These are phyloP conservation scores for Hoplostethus mediterraneus DNA, from an alignment of 2,797 vertebrate genomes.

Conservation along the genomic window DNA sequence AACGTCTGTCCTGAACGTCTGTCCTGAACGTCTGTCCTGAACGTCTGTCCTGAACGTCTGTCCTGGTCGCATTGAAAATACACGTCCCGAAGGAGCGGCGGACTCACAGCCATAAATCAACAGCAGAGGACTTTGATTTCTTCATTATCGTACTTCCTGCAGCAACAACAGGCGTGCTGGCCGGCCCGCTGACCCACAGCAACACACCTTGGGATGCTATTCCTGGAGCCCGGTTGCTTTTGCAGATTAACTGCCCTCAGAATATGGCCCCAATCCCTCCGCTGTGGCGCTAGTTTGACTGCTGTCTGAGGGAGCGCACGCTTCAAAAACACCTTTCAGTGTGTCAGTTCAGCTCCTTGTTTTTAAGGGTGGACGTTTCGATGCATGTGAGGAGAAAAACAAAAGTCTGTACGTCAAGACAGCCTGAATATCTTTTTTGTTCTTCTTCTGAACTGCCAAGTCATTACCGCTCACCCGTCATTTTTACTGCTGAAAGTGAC, in stretches of 20 bases:
- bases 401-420: slow-evolving; percentile 9
- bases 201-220: slow-evolving; percentile 61
- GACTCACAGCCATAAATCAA: slow-evolving; percentile 67
- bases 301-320: slow-evolving; percentile 47
- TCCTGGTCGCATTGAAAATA: slow-evolving; percentile 63
- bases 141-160: slow-evolving; percentile 56
- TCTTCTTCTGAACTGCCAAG: slow-evolving; percentile 7
- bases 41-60: too few relatives aligned
- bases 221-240: slow-evolving; percentile 70
- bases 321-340: slow-evolving; percentile 33
- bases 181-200: slow-evolving; percentile 48
- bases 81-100: slow-evolving; percentile 59
- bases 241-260: slow-evolving; percentile 71
- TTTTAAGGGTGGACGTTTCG: slow-evolving; percentile 16
- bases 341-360: slow-evolving; percentile 23
- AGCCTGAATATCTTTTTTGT: slow-evolving; percentile 9
- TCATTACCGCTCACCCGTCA: slow-evolving; percentile 21
- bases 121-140: slow-evolving; percentile 64
- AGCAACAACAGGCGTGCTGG: slow-evolving; percentile 45
- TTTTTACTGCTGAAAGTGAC: slow-evolving; percentile 21
- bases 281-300: slow-evolving; percentile 54
- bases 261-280: slow-evolving; percentile 68
- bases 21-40: too few relatives aligned
- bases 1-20: too few relatives aligned
- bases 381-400: slow-evolving; percentile 10